Base-by-base conservation (phyloP, 2,797 vertebrate genomes). In the Cynopterus sphinx region DNA sequence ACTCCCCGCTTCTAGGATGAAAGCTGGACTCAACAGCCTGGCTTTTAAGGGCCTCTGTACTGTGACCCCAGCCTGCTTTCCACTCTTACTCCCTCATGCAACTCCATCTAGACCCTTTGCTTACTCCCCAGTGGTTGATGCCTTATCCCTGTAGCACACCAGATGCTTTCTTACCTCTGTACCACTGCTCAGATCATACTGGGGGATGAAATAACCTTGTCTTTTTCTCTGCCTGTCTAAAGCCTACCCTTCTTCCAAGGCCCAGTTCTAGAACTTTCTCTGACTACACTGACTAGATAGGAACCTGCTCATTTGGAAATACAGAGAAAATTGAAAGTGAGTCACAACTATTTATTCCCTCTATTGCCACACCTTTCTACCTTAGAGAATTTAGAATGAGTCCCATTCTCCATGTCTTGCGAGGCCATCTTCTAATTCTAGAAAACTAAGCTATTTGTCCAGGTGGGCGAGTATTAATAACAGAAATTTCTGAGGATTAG, bases 401-500 rank as follows among this genome's bases (percentile, higher is more conserved):
- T 87, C 67, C 26, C 68, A 17, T 83, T 13, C 28, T 31, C 41
- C 8, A 39, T 6, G 46, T 84, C 46, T 53, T 68, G 10, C 61
- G 90, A 92, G 55, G 28, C 53, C 15, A 53, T 90, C 49, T 87
- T 82, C 19, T 90, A 16, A 63, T 90, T 83, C 55, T 73, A 71
- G 84, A 39, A 87, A 68, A 61, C 13, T 11, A 70, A 79, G 77
- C 21, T 77, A 0, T 86, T 86, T 87, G 70, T 81, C 36, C 28
- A 75, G 63, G n/a, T 43, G 61, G 78, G 71, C 70, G 93, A 71
- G 28, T 74, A 46, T 79, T 70, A 26, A 59, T 12, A 17, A 28
- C 24, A 87, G 83, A 71, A 43, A 70, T 92, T 87, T 94, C 53
- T 93, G 36, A 46, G 39, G 49, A 74, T 87, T 79, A 68, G 21